phyloP scores from a whole-genome alignment of 1,140 invertebrate genomes.

The Drosophila arawakana region DNA sequence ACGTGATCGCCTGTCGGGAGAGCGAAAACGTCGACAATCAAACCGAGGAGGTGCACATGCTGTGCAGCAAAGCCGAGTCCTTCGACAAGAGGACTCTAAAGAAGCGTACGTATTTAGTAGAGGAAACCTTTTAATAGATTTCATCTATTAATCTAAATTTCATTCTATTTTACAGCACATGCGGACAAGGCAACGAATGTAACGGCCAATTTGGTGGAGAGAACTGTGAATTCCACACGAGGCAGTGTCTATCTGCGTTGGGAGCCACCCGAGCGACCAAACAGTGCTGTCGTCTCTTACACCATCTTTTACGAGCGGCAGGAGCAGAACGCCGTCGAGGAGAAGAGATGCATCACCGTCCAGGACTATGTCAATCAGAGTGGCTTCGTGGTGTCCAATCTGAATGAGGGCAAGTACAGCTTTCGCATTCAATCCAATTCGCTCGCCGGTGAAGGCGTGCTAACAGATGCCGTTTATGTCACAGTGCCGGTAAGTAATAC shows the following conservation, averaged over 20 bases:
- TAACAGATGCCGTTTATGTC: conserved; percentile 88
- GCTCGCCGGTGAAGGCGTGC: conserved; percentile 90
- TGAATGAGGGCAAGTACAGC: conserved; percentile 94
- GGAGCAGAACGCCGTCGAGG: conserved; percentile 70
- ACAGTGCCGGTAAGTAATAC: conserved; percentile 86
- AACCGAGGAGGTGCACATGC: neutral
- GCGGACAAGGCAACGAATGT: conserved; percentile 53
- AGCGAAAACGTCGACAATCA: conserved; percentile 41
- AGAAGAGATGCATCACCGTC: conserved; percentile 85
- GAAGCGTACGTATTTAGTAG: conserved; percentile 47
- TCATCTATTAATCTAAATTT: neutral
- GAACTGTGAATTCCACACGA: conserved; percentile 61
- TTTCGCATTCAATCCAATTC: conserved; percentile 91
- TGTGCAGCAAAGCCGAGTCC: conserved; percentile 51
- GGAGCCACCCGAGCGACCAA: conserved; percentile 92
- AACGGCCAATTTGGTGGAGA: conserved; percentile 26
- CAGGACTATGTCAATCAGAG: conserved; percentile 59
- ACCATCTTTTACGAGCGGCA: conserved; percentile 90
- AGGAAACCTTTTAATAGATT: neutral
- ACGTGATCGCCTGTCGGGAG: conserved; percentile 90
- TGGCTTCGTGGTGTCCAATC: conserved; percentile 84
- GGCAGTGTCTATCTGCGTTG: conserved; percentile 88
- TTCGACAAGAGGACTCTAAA: conserved; percentile 57
- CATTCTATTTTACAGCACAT: conserved; percentile 33
- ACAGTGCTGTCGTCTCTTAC: conserved; percentile 94